Evolutionary conservation across 2,113 vertebrate genomes (phyloP).

Genomic region (Cathartes aura): DNA sequence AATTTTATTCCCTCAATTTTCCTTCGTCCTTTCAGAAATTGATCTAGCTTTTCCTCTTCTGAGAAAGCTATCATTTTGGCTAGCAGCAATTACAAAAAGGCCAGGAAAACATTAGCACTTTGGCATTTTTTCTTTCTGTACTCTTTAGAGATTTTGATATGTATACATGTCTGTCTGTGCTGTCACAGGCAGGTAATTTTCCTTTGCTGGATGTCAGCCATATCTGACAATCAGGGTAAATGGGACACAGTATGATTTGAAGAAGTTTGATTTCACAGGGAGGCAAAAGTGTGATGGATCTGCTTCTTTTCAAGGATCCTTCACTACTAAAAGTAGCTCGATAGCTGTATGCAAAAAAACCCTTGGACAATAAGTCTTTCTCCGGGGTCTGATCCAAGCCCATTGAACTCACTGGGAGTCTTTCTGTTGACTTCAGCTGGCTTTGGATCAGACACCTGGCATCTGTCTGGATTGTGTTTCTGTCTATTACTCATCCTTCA

Average conservation of each 20-base stretch:
- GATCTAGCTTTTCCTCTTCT: not conserved
- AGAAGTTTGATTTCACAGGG: constrained; percentile 6
- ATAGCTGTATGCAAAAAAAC: not conserved
- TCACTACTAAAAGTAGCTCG: not conserved
- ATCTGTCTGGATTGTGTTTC: constrained; percentile 15
- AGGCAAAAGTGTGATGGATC: not conserved
- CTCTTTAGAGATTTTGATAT: not conserved
- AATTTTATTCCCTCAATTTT: not conserved
- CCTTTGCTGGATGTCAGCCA: constrained; percentile 11
- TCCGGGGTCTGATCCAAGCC: constrained; percentile 20
- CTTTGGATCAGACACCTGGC: constrained; percentile 37
- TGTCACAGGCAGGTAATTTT: constrained; percentile 8
- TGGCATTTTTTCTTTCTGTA: not conserved
- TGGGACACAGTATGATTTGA: not conserved
- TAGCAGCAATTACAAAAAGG: not conserved
- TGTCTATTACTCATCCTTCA: constrained; percentile 34
- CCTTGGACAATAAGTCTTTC: constrained; percentile 24
- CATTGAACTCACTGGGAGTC: constrained; percentile 14
- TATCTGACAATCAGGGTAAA: not conserved
- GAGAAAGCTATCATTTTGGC: not conserved
- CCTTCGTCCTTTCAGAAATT: not conserved
- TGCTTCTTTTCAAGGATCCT: constrained; percentile 10
- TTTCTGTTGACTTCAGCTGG: constrained; percentile 42
- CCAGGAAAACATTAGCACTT: not conserved
- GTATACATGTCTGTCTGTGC: not conserved